A percentile compares a stretch with the other conserved stretches of the same genome.
phyloP scores from a whole-genome alignment of 1,140 invertebrate species.

The Formica exsecta region DNA sequence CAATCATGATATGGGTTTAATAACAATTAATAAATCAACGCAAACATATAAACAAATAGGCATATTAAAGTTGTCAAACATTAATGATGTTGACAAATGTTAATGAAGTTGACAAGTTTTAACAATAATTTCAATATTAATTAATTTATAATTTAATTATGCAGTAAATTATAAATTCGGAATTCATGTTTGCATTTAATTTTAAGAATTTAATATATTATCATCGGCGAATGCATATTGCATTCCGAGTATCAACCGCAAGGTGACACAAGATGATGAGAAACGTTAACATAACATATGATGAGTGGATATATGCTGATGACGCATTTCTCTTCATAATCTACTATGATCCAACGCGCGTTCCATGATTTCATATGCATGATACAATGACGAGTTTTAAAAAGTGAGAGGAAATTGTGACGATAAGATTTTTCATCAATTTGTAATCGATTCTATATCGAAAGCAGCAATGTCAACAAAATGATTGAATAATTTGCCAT shows the following conservation, averaged over 20 bases:
- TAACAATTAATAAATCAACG: constrained; percentile 10
- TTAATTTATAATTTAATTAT: constrained; percentile 41
- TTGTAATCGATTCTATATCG: background rate
- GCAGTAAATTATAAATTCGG: constrained; percentile 13
- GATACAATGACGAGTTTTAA: background rate
- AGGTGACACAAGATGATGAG: constrained; percentile 46
- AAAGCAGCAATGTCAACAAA: background rate
- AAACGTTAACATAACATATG: constrained; percentile 47
- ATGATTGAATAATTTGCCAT: background rate
- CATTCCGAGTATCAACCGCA: constrained; percentile 49
- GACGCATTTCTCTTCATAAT: constrained; percentile 59
- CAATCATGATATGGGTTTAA: constrained; percentile 12
- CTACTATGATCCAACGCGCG: constrained; percentile 23
- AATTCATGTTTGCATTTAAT: constrained; percentile 4
- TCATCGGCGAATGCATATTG: constrained; percentile 14
- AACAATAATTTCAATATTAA: constrained; percentile 41
- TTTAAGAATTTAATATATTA: constrained; percentile 30
- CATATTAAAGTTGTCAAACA: constrained; percentile 16
- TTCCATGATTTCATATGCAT: background rate
- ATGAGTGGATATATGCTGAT: constrained; percentile 55
- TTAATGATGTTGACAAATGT: constrained; percentile 44
- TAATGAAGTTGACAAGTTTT: constrained; percentile 16
- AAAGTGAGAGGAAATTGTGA: background rate
- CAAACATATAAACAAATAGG: constrained; percentile 33
- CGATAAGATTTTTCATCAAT: background rate